Evolutionary conservation across 1,140 invertebrate genomes (phyloP).

Genomic region (Drosophila mojavensis): DNA sequence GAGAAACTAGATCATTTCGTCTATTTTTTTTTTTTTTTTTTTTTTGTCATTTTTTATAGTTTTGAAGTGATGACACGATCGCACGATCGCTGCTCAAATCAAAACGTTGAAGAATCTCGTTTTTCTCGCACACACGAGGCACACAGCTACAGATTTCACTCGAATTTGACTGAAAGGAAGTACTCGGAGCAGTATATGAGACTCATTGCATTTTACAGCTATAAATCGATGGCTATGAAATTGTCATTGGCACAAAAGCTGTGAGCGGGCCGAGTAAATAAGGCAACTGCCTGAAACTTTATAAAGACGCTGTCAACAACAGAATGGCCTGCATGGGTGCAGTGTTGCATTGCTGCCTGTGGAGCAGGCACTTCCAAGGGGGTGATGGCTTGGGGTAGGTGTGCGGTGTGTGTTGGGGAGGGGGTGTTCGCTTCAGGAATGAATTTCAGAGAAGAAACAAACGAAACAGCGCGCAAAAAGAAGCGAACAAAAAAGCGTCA

Average conservation of each 20-base stretch:
- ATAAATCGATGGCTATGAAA: conserved; percentile 50
- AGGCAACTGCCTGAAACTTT: conserved; percentile 30
- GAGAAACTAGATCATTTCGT: not conserved
- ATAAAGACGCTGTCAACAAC: conserved; percentile 16
- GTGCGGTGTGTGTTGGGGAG: not conserved
- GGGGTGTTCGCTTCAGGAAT: not conserved
- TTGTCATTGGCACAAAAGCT: conserved; percentile 37
- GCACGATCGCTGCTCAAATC: not conserved
- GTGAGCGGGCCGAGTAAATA: conserved; percentile 35
- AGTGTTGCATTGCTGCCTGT: not conserved
- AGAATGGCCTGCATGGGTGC: conserved; percentile 24
- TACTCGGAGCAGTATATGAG: not conserved
- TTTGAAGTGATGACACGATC: conserved; percentile 12
- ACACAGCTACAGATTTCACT: conserved; percentile 9
- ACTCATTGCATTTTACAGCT: conserved; percentile 36
- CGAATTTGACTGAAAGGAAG: conserved; percentile 15
- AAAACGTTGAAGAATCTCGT: not conserved
- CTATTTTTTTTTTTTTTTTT: too few relatives aligned
- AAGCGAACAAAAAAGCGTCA: conserved; percentile 40
- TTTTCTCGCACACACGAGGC: not conserved
- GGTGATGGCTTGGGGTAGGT: too few relatives aligned
- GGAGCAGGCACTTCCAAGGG: too few relatives aligned
- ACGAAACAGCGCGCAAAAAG: conserved; percentile 43
- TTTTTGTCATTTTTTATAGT: not conserved
- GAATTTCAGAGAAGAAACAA: conserved; percentile 43